These are phyloP conservation scores for Neoarius graeffei DNA, from an alignment of 2,113 vertebrate genomes.

Conservation along the genomic window DNA sequence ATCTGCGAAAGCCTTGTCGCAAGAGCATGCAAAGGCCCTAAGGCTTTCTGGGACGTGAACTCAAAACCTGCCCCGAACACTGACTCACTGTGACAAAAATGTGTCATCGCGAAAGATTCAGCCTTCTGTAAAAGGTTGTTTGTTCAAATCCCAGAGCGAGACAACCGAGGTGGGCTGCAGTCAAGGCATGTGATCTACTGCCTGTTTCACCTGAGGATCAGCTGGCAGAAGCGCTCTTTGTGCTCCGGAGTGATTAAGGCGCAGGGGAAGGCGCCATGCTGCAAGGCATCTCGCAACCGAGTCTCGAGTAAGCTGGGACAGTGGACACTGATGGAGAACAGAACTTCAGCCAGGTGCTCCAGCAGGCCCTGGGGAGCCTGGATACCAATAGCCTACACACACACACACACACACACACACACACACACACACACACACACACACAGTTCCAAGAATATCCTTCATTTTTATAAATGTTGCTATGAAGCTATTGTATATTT, in stretches of 20 bases:
- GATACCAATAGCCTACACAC: slow-evolving; percentile 81
- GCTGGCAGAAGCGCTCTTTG: slow-evolving; percentile 90
- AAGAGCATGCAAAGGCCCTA: too few relatives aligned
- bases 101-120: too few relatives aligned
- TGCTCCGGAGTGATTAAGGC: slow-evolving; percentile 82
- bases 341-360: slow-evolving; percentile 90
- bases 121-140: neutral
- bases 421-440: slow-evolving; percentile 16
- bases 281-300: slow-evolving; percentile 89
- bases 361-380: slow-evolving; percentile 84
- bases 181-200: neutral
- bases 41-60: neutral
- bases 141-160: neutral
- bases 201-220: slow-evolving; percentile 84
- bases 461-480: too few relatives aligned
- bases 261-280: slow-evolving; percentile 84
- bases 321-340: slow-evolving; percentile 89
- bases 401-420: neutral
- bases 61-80: too few relatives aligned
- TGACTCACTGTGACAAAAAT: too few relatives aligned
- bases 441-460: neutral
- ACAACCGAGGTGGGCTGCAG: neutral
- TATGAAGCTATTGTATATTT: too few relatives aligned
- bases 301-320: slow-evolving; percentile 82
- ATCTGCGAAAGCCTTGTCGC: too few relatives aligned